Percentiles rank a stretch among this genome's conserved stretches.
These are phyloP conservation scores for Bos javanicus DNA, from an alignment of 2,113 vertebrate species.

Conservation along the genomic window DNA sequence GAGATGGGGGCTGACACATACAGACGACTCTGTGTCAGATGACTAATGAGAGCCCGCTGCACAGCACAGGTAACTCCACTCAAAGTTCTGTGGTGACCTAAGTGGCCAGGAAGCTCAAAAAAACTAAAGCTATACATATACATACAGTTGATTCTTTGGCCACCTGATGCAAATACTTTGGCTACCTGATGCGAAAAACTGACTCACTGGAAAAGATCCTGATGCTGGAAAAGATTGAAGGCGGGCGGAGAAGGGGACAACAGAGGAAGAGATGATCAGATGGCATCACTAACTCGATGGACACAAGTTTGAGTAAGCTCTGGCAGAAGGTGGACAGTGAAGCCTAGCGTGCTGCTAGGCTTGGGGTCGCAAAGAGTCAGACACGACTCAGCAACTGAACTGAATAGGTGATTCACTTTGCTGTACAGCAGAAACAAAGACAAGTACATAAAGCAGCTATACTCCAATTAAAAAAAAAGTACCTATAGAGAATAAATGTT, in stretches of 20 bases:
- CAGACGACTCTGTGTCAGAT: accelerated
- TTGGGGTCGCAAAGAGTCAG: not conserved
- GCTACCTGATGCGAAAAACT: not conserved
- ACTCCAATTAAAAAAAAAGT: not conserved
- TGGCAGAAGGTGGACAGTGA: not conserved
- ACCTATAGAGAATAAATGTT: not conserved
- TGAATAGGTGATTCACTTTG: not conserved
- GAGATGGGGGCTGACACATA: too few relatives aligned
- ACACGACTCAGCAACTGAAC: not conserved
- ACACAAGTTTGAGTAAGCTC: not conserved
- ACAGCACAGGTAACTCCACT: not conserved
- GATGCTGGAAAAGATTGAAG: not conserved
- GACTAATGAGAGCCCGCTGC: not conserved
- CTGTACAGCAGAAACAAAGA: not conserved
- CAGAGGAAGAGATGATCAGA: not conserved
- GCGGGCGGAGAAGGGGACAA: not conserved
- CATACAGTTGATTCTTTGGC: not conserved
- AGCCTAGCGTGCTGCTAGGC: not conserved
- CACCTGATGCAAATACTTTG: not conserved
- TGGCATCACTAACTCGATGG: not conserved
- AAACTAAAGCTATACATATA: accelerated
- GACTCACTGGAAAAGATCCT: not conserved
- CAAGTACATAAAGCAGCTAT: not conserved
- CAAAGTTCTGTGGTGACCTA: not conserved
- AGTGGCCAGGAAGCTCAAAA: not conserved